A percentile compares a stretch with the other conserved stretches of the same genome.
phyloP scores from a whole-genome alignment of 2,888 invertebrate species.

The Crossocerus cetratus region DNA sequence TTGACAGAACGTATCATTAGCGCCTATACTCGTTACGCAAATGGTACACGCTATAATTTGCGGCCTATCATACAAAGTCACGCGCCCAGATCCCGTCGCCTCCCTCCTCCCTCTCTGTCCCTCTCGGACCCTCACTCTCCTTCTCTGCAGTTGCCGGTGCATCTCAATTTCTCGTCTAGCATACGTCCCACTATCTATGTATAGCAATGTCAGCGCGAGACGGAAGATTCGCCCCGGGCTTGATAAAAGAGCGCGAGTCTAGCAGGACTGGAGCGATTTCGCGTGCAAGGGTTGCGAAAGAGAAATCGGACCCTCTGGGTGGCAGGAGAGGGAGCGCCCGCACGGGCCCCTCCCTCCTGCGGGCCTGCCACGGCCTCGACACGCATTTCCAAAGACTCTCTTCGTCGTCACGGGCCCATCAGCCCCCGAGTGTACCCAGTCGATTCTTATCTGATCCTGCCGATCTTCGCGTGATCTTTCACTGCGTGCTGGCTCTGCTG shows the following conservation, averaged over 20 bases:
- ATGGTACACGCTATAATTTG: not conserved
- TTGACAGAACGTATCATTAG: too few relatives aligned
- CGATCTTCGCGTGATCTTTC: slow-evolving; percentile 60
- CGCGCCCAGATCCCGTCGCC: slow-evolving; percentile 3
- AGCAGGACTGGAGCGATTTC: slow-evolving; percentile 14
- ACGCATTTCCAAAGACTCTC: slow-evolving; percentile 68
- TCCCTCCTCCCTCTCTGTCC: slow-evolving; percentile 10
- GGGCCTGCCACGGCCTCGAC: slow-evolving; percentile 66
- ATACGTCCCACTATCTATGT: too few relatives aligned
- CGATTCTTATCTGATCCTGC: slow-evolving; percentile 59
- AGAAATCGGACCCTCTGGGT: slow-evolving; percentile 52
- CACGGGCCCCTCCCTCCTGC: slow-evolving; percentile 58
- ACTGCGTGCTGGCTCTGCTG: slow-evolving; percentile 27
- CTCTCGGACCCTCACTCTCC: too few relatives aligned
- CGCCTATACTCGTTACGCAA: too few relatives aligned
- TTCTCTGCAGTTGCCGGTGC: too few relatives aligned
- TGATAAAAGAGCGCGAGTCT: slow-evolving; percentile 34
- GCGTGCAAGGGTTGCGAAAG: slow-evolving; percentile 60
- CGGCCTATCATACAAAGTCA: slow-evolving; percentile 2
- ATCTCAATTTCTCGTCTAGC: too few relatives aligned
- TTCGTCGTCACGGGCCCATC: slow-evolving; percentile 64
- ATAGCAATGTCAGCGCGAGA: too few relatives aligned
- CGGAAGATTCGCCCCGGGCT: not conserved
- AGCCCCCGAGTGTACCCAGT: slow-evolving; percentile 56
- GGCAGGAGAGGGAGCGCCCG: slow-evolving; percentile 36